Evolutionary conservation across 2,797 vertebrate species (phyloP).

Genomic region (Caiman crocodilus): DNA sequence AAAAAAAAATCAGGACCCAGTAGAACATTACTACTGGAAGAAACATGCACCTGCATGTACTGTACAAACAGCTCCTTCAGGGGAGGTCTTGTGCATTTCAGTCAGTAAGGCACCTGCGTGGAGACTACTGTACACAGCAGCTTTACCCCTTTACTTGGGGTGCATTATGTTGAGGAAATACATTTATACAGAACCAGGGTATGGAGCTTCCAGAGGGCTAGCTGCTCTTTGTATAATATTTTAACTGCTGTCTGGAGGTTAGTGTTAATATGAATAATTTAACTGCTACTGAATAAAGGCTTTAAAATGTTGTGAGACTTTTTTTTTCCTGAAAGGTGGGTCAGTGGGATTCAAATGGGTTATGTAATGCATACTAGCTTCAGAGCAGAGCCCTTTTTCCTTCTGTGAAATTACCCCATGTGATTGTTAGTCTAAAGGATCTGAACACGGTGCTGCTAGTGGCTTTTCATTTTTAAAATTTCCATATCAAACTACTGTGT

Average conservation of each 20-base stretch:
- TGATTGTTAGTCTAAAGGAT: too few species aligned
- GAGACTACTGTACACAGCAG: conserved; percentile 79
- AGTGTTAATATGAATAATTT: conserved; percentile 84
- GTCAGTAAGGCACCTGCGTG: conserved; percentile 67
- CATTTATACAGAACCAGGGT: conserved; percentile 71
- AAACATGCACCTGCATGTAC: conserved; percentile 48
- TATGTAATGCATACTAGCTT: not conserved
- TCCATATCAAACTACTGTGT: too few species aligned
- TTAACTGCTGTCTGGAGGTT: conserved; percentile 81
- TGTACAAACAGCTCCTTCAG: conserved; percentile 36
- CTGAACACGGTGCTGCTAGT: too few species aligned
- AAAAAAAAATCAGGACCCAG: conserved; percentile 1
- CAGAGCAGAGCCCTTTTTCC: not conserved
- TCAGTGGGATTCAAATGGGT: not conserved
- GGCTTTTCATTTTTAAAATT: too few species aligned
- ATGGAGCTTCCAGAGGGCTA: conserved; percentile 63
- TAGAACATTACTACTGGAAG: conserved; percentile 10
- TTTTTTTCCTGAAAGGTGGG: not conserved
- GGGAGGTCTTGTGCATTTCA: conserved; percentile 71
- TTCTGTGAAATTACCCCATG: too few species aligned
- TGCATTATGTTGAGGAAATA: conserved; percentile 62
- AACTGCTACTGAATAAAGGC: conserved; percentile 94
- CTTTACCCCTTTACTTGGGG: conserved; percentile 82
- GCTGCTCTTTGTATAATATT: conserved; percentile 78
- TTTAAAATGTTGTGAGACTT: conserved; percentile 74